These are phyloP conservation scores for Nebria salina DNA, from an alignment of 2,888 invertebrate genomes.

Conservation along the genomic window DNA sequence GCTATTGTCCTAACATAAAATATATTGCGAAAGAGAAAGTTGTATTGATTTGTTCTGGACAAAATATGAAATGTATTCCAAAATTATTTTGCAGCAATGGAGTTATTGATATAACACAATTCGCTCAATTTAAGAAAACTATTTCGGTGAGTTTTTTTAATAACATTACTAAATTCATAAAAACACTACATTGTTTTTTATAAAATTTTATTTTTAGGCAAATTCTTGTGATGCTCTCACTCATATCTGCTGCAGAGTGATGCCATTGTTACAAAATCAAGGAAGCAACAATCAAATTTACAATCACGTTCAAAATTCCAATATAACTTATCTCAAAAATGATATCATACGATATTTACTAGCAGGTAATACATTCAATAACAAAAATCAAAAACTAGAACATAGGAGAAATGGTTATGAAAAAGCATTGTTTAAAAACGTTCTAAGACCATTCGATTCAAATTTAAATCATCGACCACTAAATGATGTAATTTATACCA, in stretches of 20 bases:
- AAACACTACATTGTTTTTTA: no score
- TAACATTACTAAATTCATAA: no score
- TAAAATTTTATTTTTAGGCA: background rate
- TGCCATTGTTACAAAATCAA: background rate
- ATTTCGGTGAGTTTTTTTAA: background rate
- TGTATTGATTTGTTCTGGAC: background rate
- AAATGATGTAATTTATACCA: background rate
- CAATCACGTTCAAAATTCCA: background rate
- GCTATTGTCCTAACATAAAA: background rate
- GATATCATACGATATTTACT: background rate
- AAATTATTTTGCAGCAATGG: background rate
- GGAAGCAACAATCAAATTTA: background rate
- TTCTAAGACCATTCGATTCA: background rate
- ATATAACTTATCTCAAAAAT: background rate
- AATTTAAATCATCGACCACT: background rate
- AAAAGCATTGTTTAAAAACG: background rate
- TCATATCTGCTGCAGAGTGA: background rate
- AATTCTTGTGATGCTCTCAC: background rate
- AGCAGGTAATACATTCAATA: background rate
- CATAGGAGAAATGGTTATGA: background rate
- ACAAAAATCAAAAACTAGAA: background rate
- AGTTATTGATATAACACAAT: background rate
- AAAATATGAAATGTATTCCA: background rate
- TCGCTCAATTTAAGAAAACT: background rate
- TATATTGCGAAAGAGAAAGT: background rate